These are phyloP conservation scores for Sebastes cheni DNA, from an alignment of 2,797 vertebrate genomes.

Conservation along the genomic window DNA sequence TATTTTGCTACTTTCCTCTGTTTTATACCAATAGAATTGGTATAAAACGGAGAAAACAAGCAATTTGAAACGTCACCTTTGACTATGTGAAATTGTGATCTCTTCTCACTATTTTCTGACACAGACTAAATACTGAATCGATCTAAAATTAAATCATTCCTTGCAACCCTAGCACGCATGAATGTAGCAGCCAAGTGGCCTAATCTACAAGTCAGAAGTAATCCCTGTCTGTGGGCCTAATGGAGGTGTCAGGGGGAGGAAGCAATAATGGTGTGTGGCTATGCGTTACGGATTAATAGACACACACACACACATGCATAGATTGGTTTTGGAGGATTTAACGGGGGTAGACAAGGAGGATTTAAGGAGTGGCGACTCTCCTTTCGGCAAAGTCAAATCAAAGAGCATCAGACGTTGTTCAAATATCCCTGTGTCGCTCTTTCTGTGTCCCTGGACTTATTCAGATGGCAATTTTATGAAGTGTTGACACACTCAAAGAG, in stretches of 20 bases:
- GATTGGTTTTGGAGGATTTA: slow-evolving; percentile 54
- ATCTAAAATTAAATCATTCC: not conserved
- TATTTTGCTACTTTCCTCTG: not conserved
- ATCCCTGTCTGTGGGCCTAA: slow-evolving; percentile 57
- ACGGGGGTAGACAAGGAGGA: slow-evolving; percentile 24
- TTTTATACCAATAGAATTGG: not conserved
- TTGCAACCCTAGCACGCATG: not conserved
- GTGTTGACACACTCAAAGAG: slow-evolving; percentile 61
- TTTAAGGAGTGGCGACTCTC: slow-evolving; percentile 45
- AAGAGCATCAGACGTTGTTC: slow-evolving; percentile 41
- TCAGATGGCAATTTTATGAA: slow-evolving; percentile 64
- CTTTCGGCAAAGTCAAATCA: slow-evolving; percentile 54
- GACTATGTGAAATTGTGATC: not conserved
- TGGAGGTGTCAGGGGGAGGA: slow-evolving; percentile 75
- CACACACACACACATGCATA: slow-evolving; percentile 32
- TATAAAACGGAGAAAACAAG: not conserved
- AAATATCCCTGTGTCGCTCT: slow-evolving; percentile 29
- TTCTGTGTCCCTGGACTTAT: slow-evolving; percentile 52
- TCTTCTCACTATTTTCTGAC: not conserved
- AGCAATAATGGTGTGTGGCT: slow-evolving; percentile 65
- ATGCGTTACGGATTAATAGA: slow-evolving; percentile 69
- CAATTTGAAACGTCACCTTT: not conserved
- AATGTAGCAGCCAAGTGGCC: slow-evolving; percentile 10
- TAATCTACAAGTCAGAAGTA: slow-evolving; percentile 47
- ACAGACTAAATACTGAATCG: not conserved